Evolutionary conservation across 2,113 vertebrate species (phyloP).

Genomic region (Isichthys henryi): DNA sequence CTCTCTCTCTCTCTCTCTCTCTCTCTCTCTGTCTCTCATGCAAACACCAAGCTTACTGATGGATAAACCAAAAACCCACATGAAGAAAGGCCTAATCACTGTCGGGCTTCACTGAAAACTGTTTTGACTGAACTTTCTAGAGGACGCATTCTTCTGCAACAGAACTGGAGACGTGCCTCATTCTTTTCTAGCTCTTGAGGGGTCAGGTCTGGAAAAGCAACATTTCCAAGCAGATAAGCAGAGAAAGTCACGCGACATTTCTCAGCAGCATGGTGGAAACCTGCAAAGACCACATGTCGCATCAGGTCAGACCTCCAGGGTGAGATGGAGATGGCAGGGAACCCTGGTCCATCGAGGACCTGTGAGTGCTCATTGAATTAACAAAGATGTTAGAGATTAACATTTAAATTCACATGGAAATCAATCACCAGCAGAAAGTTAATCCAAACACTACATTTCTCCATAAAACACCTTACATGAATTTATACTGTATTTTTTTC

Average conservation of each 20-base stretch:
- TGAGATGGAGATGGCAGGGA: background rate
- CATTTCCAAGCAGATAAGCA: background rate
- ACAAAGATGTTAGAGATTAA: background rate
- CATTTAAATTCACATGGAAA: background rate
- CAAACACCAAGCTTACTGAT: background rate
- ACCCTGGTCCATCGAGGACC: background rate
- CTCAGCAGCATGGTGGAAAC: background rate
- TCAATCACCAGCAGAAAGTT: background rate
- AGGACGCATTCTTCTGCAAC: background rate
- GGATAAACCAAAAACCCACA: background rate
- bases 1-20: background rate
- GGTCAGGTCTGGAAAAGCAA: background rate
- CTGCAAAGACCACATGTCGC: background rate
- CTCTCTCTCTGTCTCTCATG: background rate
- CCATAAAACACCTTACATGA: background rate
- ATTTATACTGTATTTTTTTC: background rate
- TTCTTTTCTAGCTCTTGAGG: background rate
- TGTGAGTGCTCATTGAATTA: background rate
- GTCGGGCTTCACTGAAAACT: background rate
- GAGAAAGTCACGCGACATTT: background rate
- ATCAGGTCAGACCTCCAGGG: background rate
- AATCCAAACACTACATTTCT: background rate
- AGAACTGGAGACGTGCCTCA: background rate
- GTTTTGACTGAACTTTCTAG: background rate
- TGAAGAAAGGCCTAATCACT: background rate